Conservation (phyloP, 2,888 invertebrate genomes). For the Brenthis ino region DNA sequence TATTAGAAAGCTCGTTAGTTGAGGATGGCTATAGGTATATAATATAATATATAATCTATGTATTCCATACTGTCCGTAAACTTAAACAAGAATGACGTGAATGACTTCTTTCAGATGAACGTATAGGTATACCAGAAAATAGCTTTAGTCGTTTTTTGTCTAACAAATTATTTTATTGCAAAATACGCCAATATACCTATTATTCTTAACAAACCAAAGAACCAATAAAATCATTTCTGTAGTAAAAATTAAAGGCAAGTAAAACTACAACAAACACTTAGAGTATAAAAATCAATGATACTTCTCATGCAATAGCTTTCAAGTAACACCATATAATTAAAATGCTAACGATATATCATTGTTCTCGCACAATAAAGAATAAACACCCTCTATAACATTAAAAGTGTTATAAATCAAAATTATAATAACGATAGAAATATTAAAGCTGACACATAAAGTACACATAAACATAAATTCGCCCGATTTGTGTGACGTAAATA, state of each 20-base stretch:
- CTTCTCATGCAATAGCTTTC: background rate
- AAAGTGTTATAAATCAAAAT: conserved; percentile 43
- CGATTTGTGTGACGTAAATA: conserved; percentile 61
- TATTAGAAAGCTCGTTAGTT: too few relatives aligned
- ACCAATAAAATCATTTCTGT: too few relatives aligned
- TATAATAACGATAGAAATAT: conserved; percentile 40
- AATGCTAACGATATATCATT: conserved; percentile 6
- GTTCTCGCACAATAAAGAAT: conserved; percentile 24
- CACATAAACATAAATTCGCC: conserved; percentile 53
- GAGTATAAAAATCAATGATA: background rate
- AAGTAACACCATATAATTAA: conserved; percentile 15
- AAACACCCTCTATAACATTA: conserved; percentile 35
- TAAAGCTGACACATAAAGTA: conserved; percentile 38
- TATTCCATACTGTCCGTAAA: too few relatives aligned
- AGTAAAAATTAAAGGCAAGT: background rate
- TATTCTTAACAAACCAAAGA: too few relatives aligned
- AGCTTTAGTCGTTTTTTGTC: too few relatives aligned
- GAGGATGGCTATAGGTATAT: too few relatives aligned
- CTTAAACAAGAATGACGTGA: too few relatives aligned
- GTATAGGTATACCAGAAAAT: too few relatives aligned
- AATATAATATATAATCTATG: too few relatives aligned
- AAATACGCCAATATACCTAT: too few relatives aligned
- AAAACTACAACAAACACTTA: background rate
- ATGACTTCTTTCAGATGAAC: too few relatives aligned
- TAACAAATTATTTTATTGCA: too few relatives aligned